Evolutionary conservation across 2,888 invertebrate genomes (phyloP).

Genomic region (Scaptodrosophila latifasciaeformis): DNA sequence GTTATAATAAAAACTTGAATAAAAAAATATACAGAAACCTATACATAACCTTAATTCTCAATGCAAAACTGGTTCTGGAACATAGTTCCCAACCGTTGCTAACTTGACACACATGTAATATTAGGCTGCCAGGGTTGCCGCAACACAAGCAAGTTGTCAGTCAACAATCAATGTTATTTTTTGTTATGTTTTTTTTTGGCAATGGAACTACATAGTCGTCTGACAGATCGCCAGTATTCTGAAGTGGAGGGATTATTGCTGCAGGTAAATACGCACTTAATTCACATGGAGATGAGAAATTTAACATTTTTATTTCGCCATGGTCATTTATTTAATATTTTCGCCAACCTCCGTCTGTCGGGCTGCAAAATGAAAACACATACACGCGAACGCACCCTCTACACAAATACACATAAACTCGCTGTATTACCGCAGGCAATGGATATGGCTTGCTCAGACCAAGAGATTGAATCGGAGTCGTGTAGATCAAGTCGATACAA

Average conservation of each 20-base stretch:
- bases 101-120: not conserved
- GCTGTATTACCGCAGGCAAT: conserved; percentile 42
- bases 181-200: conserved; percentile 35
- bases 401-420: conserved; percentile 19
- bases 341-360: conserved; percentile 46
- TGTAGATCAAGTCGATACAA: conserved; percentile 57
- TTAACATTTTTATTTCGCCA: conserved; percentile 21
- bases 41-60: too few species aligned
- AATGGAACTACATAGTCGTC: conserved; percentile 58
- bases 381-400: conserved; percentile 43
- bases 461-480: conserved; percentile 53
- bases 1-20: not conserved
- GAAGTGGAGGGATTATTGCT: conserved; percentile 52
- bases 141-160: too few species aligned
- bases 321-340: conserved; percentile 36
- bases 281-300: too few species aligned
- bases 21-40: too few species aligned
- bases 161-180: conserved; percentile 17
- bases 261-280: conserved; percentile 33
- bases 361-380: conserved; percentile 25
- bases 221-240: conserved; percentile 60
- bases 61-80: too few species aligned
- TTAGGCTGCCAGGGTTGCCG: conserved; percentile 21
- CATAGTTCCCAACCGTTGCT: too few species aligned
- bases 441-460: conserved; percentile 59